Conservation (phyloP, 1,140 invertebrate genomes). For the Drosophila repletoides region DNA sequence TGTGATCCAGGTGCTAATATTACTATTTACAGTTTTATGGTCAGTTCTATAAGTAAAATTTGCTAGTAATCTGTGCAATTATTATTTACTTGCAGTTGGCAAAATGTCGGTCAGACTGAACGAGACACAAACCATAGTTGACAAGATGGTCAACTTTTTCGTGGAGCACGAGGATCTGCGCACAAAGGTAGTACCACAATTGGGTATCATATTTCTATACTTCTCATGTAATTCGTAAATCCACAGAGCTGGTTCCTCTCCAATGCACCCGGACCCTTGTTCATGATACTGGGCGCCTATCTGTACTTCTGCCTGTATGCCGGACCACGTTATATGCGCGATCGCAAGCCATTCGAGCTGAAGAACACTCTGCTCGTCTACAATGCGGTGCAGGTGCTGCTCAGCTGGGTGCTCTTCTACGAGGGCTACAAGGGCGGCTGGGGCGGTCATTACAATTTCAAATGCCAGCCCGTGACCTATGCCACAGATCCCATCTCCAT, state of each 20-base stretch:
- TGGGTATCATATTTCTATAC: conserved; percentile 84
- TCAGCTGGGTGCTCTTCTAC: conserved; percentile 88
- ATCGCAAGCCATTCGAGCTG: conserved; percentile 91
- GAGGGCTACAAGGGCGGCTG: conserved; percentile 87
- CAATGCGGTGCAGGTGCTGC: conserved; percentile 90
- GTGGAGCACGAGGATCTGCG: conserved; percentile 81
- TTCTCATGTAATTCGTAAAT: no score
- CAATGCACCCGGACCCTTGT: conserved; percentile 89
- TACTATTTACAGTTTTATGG: no score
- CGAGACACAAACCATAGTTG: conserved; percentile 76
- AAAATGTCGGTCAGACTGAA: conserved; percentile 73
- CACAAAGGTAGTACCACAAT: conserved; percentile 53
- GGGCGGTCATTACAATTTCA: conserved; percentile 89
- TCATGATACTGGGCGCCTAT: conserved; percentile 89
- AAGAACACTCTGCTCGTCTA: conserved; percentile 90
- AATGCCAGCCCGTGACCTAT: conserved; percentile 93
- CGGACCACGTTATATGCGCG: conserved; percentile 92
- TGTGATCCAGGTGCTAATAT: conserved; percentile 50
- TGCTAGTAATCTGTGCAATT: background rate
- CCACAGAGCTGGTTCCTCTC: conserved; percentile 91
- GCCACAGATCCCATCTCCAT: conserved; percentile 88
- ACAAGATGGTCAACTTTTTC: conserved; percentile 81
- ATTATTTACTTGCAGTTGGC: conserved; percentile 45
- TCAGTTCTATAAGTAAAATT: no score
- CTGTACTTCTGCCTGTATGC: conserved; percentile 87